These are phyloP conservation scores for Burhinus bistriatus DNA, from an alignment of 2,113 vertebrate species.

Conservation along the genomic window DNA sequence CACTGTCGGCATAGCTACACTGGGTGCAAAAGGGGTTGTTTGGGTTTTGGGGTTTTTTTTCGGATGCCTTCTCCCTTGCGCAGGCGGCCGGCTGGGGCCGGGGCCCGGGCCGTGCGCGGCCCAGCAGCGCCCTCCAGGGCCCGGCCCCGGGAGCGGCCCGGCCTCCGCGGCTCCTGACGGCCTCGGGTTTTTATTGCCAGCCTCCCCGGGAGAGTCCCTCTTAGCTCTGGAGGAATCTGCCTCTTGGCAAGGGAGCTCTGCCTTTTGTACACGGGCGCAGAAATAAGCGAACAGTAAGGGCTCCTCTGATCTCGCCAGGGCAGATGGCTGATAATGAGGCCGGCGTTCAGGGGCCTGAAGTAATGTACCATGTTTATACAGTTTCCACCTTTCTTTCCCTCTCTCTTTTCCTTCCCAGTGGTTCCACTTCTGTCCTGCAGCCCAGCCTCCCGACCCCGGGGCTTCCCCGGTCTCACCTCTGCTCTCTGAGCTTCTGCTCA, in stretches of 20 bases:
- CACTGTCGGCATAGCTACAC: too few species aligned
- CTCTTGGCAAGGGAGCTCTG: neutral
- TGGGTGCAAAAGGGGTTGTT: too few species aligned
- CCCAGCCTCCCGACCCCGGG: rapidly evolving
- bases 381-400: neutral
- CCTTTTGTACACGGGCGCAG: neutral
- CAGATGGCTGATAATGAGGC: neutral
- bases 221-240: neutral
- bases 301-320: neutral
- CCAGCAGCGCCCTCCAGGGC: neutral
- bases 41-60: neutral
- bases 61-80: neutral
- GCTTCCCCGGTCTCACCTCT: rapidly evolving
- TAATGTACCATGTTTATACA: neutral
- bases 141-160: neutral
- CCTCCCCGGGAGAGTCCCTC: neutral
- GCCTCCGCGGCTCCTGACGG: too few species aligned
- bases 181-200: neutral
- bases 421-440: rapidly evolving
- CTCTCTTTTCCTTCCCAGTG: neutral
- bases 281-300: rapidly evolving
- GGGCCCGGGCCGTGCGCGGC: too few species aligned
- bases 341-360: rapidly evolving
- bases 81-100: neutral
- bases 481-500: neutral